Evolutionary conservation across 2,888 invertebrate species (phyloP), one percentile per base, ranked within the genome.

Genomic region (Pristionchus entomophagus): DNA sequence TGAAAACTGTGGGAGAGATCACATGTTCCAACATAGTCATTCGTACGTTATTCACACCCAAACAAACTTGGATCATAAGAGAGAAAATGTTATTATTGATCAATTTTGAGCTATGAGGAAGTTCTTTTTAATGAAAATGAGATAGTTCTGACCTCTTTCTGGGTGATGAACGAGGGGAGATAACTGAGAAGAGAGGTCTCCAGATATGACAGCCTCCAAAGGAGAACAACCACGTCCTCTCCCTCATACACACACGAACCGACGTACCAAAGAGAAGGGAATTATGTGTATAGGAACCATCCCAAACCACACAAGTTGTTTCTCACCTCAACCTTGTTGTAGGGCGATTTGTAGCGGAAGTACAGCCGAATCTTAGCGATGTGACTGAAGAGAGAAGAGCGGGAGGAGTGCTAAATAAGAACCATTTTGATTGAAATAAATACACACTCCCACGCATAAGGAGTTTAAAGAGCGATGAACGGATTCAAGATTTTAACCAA

Each of bases 241-340:
- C 89, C 90, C 78, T 92, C 92, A 82, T 91, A 92, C 38, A 91
- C 88, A 65, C 90, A 91, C 32, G 91, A 91, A 38, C 91, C 92
- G 62, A 90, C 89, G 88, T 91, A 89, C 91, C 10, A 38, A 22
- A 38, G 62, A 29, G 12, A 83, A 65, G 26, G 6, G 45, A n/a
- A 45, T 45, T 14, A 45, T 6, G 6, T 62, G 10, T 10, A 62
- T 62, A 12, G n/a, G n/a, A 29, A 26, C 6, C n/a, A 62, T 19
- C 19, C 26, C 62, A 19, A 62, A 62, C 10, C 6, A 62, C 62
- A 12, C 8, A 62, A n/a, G 26, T n/a, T 26, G n/a, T 62, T 62
- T 6, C 51, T 49, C 62, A 92, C 92, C 86, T 91, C 91, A 59
- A 92, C 87, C 87, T 91, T 91, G 86, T 91, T 91, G 86, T 87